phyloP scores from a whole-genome alignment of 1,140 invertebrate genomes.

The Eciton burchellii region DNA sequence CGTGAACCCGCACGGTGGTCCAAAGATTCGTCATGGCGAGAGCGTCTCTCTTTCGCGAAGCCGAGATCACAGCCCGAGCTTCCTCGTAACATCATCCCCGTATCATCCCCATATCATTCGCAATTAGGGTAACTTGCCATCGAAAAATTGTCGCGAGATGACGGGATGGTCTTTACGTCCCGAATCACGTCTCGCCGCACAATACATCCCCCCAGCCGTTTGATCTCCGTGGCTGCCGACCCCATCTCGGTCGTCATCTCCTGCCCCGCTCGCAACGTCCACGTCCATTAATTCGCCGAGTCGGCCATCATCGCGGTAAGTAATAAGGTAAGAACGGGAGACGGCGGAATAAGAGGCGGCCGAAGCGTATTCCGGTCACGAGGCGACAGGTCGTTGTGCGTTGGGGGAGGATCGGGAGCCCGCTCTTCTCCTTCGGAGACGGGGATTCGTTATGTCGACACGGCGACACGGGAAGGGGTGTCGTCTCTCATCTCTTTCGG shows the following conservation, averaged over 20 bases:
- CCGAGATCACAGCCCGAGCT: background rate
- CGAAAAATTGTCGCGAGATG: background rate
- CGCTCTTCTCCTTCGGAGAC: conserved; percentile 25
- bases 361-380: conserved; percentile 83
- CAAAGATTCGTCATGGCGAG: no score
- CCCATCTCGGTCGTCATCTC: background rate
- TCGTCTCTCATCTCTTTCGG: conserved; percentile 80
- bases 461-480: conserved; percentile 74
- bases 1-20: background rate
- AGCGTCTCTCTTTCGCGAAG: background rate
- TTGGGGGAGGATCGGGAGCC: conserved; percentile 59
- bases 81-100: background rate
- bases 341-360: conserved; percentile 74
- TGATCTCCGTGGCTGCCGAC: conserved; percentile 19
- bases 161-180: background rate
- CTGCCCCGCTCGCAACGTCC: background rate
- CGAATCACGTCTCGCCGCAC: conserved; percentile 39
- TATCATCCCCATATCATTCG: background rate
- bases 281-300: conserved; percentile 75
- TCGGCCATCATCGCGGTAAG: conserved; percentile 58
- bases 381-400: conserved; percentile 73
- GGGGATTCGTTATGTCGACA: conserved; percentile 55
- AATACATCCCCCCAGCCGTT: background rate
- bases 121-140: background rate
- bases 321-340: conserved; percentile 71